These are phyloP conservation scores for Meriones unguiculatus DNA, from an alignment of 2,113 vertebrate species.

Conservation along the genomic window DNA sequence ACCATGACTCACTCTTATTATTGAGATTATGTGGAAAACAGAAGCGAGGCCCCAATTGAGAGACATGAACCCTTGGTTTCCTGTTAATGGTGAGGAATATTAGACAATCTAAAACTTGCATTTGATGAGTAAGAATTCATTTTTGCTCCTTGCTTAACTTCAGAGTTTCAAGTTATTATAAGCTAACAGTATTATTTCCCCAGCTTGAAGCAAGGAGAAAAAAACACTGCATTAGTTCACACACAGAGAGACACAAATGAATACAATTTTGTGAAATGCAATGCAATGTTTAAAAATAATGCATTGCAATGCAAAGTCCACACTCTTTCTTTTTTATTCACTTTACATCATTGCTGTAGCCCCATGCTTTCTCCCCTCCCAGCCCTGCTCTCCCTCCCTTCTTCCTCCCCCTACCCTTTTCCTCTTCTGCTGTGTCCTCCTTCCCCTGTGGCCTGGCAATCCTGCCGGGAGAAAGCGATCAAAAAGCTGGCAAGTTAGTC, in stretches of 20 bases:
- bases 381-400: too few relatives aligned
- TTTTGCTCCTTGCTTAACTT: neutral
- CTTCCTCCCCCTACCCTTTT: too few relatives aligned
- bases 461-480: too few relatives aligned
- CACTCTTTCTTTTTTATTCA: too few relatives aligned
- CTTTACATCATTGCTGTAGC: too few relatives aligned
- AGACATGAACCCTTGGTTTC: neutral
- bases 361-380: too few relatives aligned
- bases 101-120: neutral
- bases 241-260: neutral
- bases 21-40: neutral
- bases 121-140: neutral
- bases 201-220: neutral
- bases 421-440: too few relatives aligned
- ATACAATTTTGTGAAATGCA: neutral
- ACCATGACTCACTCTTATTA: neutral
- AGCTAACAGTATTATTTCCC: neutral
- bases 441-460: too few relatives aligned
- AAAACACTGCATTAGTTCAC: neutral
- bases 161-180: neutral
- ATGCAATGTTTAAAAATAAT: neutral
- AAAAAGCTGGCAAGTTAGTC: too few relatives aligned
- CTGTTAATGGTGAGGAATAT: neutral
- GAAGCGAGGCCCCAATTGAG: neutral
- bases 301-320: neutral